phyloP scores from a whole-genome alignment of 2,797 vertebrate genomes.

The Potorous gilbertii region DNA sequence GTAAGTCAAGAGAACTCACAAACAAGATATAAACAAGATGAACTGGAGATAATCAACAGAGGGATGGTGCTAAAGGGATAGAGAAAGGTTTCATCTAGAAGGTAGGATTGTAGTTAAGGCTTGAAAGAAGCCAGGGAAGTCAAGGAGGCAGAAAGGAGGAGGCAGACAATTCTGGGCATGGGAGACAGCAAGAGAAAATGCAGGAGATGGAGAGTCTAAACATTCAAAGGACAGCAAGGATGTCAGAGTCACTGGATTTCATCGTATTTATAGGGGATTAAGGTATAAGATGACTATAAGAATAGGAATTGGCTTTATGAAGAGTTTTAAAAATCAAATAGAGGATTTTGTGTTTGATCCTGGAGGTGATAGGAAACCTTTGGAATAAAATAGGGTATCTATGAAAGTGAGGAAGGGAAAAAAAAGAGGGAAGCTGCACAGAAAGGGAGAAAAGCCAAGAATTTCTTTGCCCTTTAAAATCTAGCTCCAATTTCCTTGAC shows the following conservation, averaged over 20 bases:
- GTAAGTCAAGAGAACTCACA: background rate
- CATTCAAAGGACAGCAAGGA: background rate
- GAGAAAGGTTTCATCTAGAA: background rate
- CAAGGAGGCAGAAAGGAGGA: background rate
- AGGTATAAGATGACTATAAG: background rate
- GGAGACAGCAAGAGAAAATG: background rate
- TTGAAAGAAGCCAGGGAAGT: background rate
- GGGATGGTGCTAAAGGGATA: background rate
- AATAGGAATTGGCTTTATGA: background rate
- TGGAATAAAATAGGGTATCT: background rate
- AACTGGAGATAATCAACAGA: background rate
- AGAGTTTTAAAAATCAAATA: background rate
- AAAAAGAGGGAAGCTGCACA: background rate
- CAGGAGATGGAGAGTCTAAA: background rate
- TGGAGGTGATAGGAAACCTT: background rate
- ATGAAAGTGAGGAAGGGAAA: background rate
- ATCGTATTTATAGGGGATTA: background rate
- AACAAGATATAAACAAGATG: background rate
- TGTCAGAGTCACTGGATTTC: background rate
- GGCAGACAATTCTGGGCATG: background rate
- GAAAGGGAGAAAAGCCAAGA: background rate
- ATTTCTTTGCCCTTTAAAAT: slow-evolving; percentile 23
- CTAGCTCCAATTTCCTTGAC: background rate
- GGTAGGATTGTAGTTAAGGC: background rate
- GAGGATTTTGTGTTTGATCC: background rate